Base-by-base conservation (phyloP, 2,888 invertebrate species). In the Teleiodes luculella region DNA sequence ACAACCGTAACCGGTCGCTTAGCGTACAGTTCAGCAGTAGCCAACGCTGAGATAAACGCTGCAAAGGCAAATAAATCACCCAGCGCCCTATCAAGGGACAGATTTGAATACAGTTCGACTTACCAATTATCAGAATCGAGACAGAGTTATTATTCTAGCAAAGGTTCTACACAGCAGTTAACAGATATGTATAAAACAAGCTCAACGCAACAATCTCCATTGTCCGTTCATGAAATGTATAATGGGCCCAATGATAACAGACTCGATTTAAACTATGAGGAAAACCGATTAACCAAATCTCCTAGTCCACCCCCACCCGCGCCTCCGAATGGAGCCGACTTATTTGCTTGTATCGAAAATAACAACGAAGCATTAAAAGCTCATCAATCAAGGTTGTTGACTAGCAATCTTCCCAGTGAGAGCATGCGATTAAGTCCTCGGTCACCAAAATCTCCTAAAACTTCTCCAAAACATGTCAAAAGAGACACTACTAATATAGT, bases 251-350 rank as follows among this genome's bases (percentile, higher is more conserved):
- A 70, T 62, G 80, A 87, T 18, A 85, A 80, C 18, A 80, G 83
- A 62, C 63, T 88, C 20, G 90, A 91, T 60, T 74, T 91, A 49
- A 83, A 78, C 61, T 91, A 88, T 63, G 85, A 90, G 24, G 91
- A 91, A 63, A 86, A 78, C 61, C 85, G 91, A 66, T 61, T 80
- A 62, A 70, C 76, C 58, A 85, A 85, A 55, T 92, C 93, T 24
- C 93, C 94, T 0, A 94, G 94, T 74, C 95, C 95, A 1, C 95
- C 95, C 1, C 96, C 96, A 3, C 96, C 96, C 24, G 95, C 96
- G 0, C 95, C 96, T 0, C 92, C 92, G 55, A 94, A 95, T 74
- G 91, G 91, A 28, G 81, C 82, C 47, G 81, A 89, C 64, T 68
- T 84, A 58, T 91, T 92, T 76, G 77, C 91, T 45, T 67, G 76